These are phyloP conservation scores for Apeltes quadracus DNA, from an alignment of 2,113 vertebrate genomes.

Conservation along the genomic window DNA sequence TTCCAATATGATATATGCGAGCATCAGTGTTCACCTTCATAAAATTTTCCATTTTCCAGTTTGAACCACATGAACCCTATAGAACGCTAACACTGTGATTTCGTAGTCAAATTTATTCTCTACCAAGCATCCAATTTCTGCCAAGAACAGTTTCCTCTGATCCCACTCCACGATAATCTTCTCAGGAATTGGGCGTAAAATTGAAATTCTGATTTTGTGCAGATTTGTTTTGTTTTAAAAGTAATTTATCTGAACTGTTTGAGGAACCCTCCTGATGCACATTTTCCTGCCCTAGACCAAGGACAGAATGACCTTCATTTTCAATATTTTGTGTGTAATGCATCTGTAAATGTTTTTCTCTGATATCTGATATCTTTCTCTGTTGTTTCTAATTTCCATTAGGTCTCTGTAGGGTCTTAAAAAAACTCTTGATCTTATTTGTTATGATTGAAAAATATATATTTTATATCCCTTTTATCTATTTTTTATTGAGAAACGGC, in stretches of 20 bases:
- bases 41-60: slow-evolving; percentile 33
- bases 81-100: slow-evolving; percentile 41
- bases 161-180: slow-evolving; percentile 57
- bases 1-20: neutral
- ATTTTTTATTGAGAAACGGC: neutral
- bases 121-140: slow-evolving; percentile 52
- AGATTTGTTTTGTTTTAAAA: slow-evolving; percentile 63
- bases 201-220: slow-evolving; percentile 57
- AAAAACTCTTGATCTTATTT: neutral
- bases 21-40: slow-evolving; percentile 16
- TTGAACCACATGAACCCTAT: slow-evolving; percentile 12
- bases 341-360: slow-evolving; percentile 1
- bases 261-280: slow-evolving; percentile 24
- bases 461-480: neutral
- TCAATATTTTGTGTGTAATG: neutral
- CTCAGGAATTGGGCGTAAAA: slow-evolving; percentile 47
- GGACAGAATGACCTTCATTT: slow-evolving; percentile 30
- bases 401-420: neutral
- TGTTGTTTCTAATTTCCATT: neutral
- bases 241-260: slow-evolving; percentile 51
- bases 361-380: neutral
- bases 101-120: slow-evolving; percentile 48
- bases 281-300: slow-evolving; percentile 44
- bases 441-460: neutral
- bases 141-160: slow-evolving; percentile 48